Evolutionary conservation across 2,888 invertebrate species (phyloP).

Genomic region (Celastrina argiolus): DNA sequence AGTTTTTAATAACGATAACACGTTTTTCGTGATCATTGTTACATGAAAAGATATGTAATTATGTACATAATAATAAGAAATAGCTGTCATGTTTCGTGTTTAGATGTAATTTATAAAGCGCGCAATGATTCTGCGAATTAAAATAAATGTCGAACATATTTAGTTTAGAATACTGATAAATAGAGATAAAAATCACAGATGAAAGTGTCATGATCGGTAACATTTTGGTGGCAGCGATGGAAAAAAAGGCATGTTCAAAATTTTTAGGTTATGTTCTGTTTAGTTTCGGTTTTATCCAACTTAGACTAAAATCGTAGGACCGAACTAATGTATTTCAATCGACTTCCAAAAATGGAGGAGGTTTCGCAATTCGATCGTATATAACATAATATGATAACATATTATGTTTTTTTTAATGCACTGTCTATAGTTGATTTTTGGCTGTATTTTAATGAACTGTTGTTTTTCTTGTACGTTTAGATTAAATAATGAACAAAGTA

Average conservation of each 20-base stretch:
- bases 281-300: too few species aligned
- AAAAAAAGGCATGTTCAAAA: neutral
- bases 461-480: too few species aligned
- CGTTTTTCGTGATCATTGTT: neutral
- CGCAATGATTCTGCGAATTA: neutral
- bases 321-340: too few species aligned
- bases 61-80: slow-evolving; percentile 20
- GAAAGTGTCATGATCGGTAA: neutral
- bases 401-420: too few species aligned
- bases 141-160: slow-evolving; percentile 2
- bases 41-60: slow-evolving; percentile 14
- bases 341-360: too few species aligned
- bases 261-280: too few species aligned
- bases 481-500: too few species aligned
- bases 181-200: neutral
- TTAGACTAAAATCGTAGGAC: too few species aligned
- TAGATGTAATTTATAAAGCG: neutral
- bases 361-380: too few species aligned
- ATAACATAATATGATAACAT: too few species aligned
- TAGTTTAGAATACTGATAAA: neutral
- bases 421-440: too few species aligned
- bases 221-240: neutral
- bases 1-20: neutral
- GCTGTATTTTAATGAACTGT: too few species aligned
- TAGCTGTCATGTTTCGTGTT: slow-evolving; percentile 7